phyloP scores from a whole-genome alignment of 2,113 vertebrate species.

The Xenopus tropicalis region UCB_Xtro_10.0 CM004449.2:29422001-29422500 shows the following conservation, averaged over 20 bases:
- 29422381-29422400: too few species aligned
- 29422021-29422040: slow-evolving; percentile 19
- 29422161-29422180: slow-evolving; percentile 20
- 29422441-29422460: too few species aligned
- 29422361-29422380: too few species aligned
- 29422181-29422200: slow-evolving; percentile 26
- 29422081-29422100: slow-evolving; percentile 32
- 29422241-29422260: not conserved
- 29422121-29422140: slow-evolving; percentile 38
- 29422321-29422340: not conserved
- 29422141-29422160: slow-evolving; percentile 30
- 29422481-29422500: too few species aligned
- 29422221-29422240: slow-evolving; percentile 11
- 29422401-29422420: too few species aligned
- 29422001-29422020: slow-evolving; percentile 12
- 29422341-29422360: too few species aligned
- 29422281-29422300: slow-evolving; percentile 7
- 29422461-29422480: too few species aligned
- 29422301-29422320: not conserved
- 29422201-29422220: slow-evolving; percentile 25
- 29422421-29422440: too few species aligned
- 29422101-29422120: slow-evolving; percentile 28
- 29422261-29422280: not conserved
- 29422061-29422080: slow-evolving; percentile 31
- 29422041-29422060: slow-evolving; percentile 40